Conservation (phyloP, 2,113 vertebrate species). For the Cebus imitator region DNA sequence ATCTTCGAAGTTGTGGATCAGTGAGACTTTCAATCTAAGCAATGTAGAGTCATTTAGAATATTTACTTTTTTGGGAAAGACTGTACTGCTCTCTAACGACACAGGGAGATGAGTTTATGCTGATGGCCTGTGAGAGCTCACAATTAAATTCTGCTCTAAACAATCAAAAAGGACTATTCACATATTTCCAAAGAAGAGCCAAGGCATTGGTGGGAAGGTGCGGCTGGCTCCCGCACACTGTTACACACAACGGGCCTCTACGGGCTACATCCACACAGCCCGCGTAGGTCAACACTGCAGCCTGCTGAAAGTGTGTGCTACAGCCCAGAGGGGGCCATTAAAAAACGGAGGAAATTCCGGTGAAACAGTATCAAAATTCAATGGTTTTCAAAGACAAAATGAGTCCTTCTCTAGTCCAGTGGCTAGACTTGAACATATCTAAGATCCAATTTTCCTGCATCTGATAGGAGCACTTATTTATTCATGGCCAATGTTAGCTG, state of each 20-base stretch:
- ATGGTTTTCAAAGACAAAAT: not conserved
- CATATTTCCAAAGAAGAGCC: not conserved
- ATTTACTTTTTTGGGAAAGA: not conserved
- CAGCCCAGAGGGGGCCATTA: not conserved
- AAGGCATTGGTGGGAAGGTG: rapidly evolving
- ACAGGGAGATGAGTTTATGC: not conserved
- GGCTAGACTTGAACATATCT: not conserved
- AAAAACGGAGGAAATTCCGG: not conserved
- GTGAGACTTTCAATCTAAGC: not conserved
- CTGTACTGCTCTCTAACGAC: not conserved
- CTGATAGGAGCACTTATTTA: not conserved
- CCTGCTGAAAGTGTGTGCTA: not conserved
- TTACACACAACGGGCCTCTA: not conserved
- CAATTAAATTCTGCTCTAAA: not conserved
- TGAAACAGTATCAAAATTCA: not conserved
- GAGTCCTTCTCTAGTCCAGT: not conserved
- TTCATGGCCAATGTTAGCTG: rapidly evolving
- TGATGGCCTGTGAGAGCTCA: not conserved
- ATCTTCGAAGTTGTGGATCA: not conserved
- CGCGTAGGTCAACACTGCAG: rapidly evolving
- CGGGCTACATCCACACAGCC: rapidly evolving
- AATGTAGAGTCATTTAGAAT: not conserved
- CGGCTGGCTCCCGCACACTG: not conserved
- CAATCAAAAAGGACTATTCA: no score
- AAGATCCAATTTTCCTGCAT: not conserved